These are phyloP conservation scores for Sarotherodon lohbergeri DNA, from an alignment of 2,113 vertebrate species.

Conservation along the genomic window DNA sequence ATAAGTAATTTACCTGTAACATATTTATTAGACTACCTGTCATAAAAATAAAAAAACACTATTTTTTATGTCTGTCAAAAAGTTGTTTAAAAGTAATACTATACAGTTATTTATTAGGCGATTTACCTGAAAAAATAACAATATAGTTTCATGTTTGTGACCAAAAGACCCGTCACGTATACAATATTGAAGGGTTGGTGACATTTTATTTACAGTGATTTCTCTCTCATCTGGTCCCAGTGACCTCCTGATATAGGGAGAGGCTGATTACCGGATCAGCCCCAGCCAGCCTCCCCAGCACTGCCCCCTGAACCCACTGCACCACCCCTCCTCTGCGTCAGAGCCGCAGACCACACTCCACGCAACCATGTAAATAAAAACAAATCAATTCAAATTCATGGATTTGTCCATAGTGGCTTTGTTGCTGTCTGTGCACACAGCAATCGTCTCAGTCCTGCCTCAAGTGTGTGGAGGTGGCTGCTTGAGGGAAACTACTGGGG, in stretches of 20 bases:
- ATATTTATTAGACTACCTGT: neutral
- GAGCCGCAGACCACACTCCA: neutral
- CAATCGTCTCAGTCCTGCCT: neutral
- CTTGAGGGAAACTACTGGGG: neutral
- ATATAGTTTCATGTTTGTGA: fast-evolving
- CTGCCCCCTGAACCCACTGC: neutral
- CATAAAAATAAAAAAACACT: neutral
- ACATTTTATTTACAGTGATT: neutral
- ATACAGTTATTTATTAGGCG: neutral
- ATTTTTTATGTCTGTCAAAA: neutral
- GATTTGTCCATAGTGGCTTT: neutral
- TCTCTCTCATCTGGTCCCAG: neutral
- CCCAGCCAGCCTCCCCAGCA: neutral
- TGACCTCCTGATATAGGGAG: neutral
- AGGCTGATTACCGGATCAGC: neutral
- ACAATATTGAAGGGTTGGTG: neutral
- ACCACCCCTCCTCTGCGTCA: neutral
- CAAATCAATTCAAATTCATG: neutral
- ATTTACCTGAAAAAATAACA: neutral
- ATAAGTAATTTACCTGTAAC: neutral
- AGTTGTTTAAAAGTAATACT: neutral
- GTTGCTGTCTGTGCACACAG: neutral
- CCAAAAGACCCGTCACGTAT: fast-evolving
- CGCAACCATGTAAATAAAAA: neutral
- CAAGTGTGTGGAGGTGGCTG: neutral